Conservation (phyloP, 2,113 vertebrate genomes). For the Hyla sarda region DNA sequence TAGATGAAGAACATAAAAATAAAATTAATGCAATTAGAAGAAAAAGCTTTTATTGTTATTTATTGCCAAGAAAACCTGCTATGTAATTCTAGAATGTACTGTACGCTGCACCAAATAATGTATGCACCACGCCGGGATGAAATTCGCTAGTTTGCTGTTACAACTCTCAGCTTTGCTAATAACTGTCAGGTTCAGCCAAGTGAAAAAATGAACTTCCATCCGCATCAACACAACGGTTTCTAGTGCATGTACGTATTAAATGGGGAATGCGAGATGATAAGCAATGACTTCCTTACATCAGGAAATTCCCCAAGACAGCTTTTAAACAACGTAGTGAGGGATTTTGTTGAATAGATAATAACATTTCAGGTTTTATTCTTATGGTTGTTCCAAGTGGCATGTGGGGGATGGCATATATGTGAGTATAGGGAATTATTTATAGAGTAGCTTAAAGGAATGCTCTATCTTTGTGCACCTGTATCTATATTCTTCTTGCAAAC, state of each 20-base stretch:
- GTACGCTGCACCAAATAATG: neutral
- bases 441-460: too few relatives aligned
- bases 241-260: constrained; percentile 12
- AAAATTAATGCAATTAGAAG: constrained; percentile 3
- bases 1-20: neutral
- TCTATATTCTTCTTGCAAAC: too few relatives aligned
- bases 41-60: constrained; percentile 17
- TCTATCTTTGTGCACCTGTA: too few relatives aligned
- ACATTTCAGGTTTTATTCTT: too few relatives aligned
- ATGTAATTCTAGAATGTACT: neutral
- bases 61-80: neutral
- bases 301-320: neutral
- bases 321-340: neutral
- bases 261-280: neutral
- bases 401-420: too few relatives aligned
- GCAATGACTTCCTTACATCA: neutral
- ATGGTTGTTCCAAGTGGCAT: too few relatives aligned
- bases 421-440: too few relatives aligned
- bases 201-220: constrained; percentile 39
- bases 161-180: constrained; percentile 44
- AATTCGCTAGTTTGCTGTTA: constrained; percentile 28
- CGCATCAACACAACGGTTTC: constrained; percentile 34
- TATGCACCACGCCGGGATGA: neutral
- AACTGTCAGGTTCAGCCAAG: constrained; percentile 46
- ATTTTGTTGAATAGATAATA: neutral